A percentile compares a stretch with the other conserved stretches of the same genome.
phyloP scores from a whole-genome alignment of 2,113 vertebrate genomes.

The Ginglymostoma cirratum region DNA sequence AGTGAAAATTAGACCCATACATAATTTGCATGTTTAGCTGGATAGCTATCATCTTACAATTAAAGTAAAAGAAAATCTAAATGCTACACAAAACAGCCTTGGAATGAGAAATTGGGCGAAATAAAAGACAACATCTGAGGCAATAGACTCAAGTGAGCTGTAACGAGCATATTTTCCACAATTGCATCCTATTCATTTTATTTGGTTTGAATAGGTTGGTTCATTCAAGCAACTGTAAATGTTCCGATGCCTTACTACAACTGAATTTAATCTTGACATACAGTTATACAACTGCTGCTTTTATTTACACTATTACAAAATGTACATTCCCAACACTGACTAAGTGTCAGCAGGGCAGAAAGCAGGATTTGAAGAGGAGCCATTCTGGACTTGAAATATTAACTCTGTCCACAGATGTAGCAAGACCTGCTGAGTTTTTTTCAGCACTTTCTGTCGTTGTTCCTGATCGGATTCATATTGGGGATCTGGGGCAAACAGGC shows the following conservation, averaged over 20 bases:
- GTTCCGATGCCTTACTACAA: background rate
- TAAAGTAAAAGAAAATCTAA: background rate
- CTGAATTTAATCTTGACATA: background rate
- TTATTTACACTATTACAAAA: no score
- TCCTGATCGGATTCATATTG: background rate
- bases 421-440: no score
- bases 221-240: background rate
- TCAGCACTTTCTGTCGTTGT: no score
- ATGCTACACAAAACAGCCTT: background rate
- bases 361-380: background rate
- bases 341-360: background rate
- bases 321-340: background rate
- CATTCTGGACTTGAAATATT: no score
- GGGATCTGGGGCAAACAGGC: background rate
- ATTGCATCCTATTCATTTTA: background rate
- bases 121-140: background rate
- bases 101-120: background rate
- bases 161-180: background rate
- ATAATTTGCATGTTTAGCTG: background rate
- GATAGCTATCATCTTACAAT: background rate
- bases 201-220: background rate
- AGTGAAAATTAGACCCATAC: background rate
- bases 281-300: background rate
- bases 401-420: no score
- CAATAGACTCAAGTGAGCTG: background rate